A percentile compares a stretch with the other conserved stretches of the same genome.
phyloP scores from a whole-genome alignment of 1,140 invertebrate genomes.

The Hermetia illucens region DNA sequence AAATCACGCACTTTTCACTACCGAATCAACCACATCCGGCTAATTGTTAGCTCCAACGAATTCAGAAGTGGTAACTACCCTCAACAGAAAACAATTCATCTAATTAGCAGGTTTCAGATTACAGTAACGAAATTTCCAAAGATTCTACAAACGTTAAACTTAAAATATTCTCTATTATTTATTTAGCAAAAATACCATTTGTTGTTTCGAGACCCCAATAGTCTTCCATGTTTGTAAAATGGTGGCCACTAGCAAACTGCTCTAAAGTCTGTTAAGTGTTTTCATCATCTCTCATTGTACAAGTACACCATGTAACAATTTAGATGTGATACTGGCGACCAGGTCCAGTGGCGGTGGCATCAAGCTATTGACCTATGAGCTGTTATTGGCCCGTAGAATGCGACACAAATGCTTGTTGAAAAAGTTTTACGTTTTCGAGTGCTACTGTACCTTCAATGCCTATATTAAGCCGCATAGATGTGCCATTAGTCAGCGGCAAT shows the following conservation, averaged over 20 bases:
- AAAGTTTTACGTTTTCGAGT: constrained; percentile 1
- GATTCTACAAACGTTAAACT: not conserved
- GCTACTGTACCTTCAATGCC: too few species aligned
- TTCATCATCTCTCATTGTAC: not conserved
- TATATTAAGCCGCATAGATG: too few species aligned
- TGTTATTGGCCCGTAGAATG: too few species aligned
- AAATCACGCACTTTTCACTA: too few species aligned
- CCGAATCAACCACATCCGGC: too few species aligned
- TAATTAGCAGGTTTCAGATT: too few species aligned
- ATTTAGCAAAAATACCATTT: constrained; percentile 18
- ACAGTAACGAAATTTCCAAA: too few species aligned
- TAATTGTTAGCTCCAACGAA: too few species aligned
- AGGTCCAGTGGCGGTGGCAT: not conserved
- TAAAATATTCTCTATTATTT: not conserved
- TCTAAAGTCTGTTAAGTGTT: not conserved
- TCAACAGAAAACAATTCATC: too few species aligned
- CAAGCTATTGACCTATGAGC: too few species aligned
- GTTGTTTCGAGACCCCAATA: constrained; percentile 30
- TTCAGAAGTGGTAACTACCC: too few species aligned
- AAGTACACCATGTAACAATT: not conserved
- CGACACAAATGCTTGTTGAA: not conserved
- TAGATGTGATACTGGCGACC: not conserved
- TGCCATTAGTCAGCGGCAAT: too few species aligned
- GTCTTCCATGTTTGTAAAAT: constrained; percentile 25
- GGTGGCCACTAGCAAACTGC: constrained; percentile 5